These are phyloP conservation scores for Ctenochaetus hawaiiensis DNA, from an alignment of 2,797 vertebrate species.

Conservation along the genomic window DNA sequence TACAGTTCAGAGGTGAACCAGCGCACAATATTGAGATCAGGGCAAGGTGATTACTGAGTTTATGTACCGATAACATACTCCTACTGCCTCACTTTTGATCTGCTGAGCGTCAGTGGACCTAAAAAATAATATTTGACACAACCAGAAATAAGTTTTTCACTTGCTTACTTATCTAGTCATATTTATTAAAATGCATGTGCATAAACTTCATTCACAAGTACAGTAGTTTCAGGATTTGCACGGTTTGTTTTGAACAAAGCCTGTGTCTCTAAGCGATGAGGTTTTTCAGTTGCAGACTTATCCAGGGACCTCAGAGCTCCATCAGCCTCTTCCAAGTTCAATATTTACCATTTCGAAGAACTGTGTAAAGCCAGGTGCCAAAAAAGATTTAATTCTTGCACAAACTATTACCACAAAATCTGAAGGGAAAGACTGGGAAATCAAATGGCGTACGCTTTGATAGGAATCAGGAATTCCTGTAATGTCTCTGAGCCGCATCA, in stretches of 20 bases:
- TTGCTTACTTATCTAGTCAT: conserved; percentile 34
- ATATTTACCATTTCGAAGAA: conserved; percentile 76
- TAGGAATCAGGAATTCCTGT: conserved; percentile 70
- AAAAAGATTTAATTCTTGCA: conserved; percentile 63
- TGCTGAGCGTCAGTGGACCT: conserved; percentile 1
- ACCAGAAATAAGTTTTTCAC: conserved; percentile 34
- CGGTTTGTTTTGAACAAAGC: conserved; percentile 64
- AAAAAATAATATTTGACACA: conserved; percentile 22
- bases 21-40: conserved; percentile 11
- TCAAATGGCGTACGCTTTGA: conserved; percentile 56
- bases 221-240: conserved; percentile 58
- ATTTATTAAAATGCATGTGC: conserved; percentile 41
- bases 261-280: conserved; percentile 60
- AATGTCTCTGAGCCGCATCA: conserved; percentile 63
- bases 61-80: not conserved
- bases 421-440: conserved; percentile 51
- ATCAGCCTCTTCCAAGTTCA: conserved; percentile 67
- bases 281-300: conserved; percentile 56
- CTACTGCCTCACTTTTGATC: not conserved
- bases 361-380: conserved; percentile 48
- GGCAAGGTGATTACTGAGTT: conserved; percentile 28
- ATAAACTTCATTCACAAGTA: conserved; percentile 58
- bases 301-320: conserved; percentile 67
- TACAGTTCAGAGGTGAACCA: conserved; percentile 59
- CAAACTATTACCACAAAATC: conserved; percentile 62